Base-by-base conservation (phyloP, 2,888 invertebrate genomes). In the Lycophotia porphyrea region DNA sequence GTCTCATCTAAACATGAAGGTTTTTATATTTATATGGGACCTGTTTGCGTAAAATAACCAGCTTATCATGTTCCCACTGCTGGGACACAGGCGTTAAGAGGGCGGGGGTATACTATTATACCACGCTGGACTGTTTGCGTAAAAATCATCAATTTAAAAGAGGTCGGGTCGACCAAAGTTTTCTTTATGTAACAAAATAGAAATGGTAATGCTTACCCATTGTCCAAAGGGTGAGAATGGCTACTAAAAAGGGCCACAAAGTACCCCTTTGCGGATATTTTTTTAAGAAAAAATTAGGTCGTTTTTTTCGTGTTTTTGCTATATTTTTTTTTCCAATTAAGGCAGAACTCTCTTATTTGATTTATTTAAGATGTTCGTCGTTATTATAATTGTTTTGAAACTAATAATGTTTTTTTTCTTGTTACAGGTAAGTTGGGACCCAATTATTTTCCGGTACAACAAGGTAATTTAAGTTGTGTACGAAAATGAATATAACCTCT, bases 371-470 rank as follows among this genome's bases (percentile, higher is more conserved):
- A 13, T 24, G 0, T 47, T 27, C 27, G 0, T 24, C 3, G 31
- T n/a, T 34, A 8, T 15, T 47, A 24, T 47, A 27, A 31, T 3
- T 36, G 27, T 34, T 52, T 76, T 27, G 11, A 2, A 9, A 74
- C 21, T 81, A 60, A 81, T 60, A 5, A 42, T 81, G 1, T 81
- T 0, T 58, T 81, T 58, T 64, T 84, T 21, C n/a, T 81, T 84
- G 60, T 81, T 81, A 27, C 81, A 81, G 81, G 81, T 81, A 81
- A 81, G 81, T 81, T 47, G 70, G 27, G 15, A 49, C 5, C 49
- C 47, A 42, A 9, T 34, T 39, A 8, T 1, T 27, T 64, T 24
- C 58, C 24, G 24, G 58, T 79, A 44, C 21, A 0, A 4, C 52
- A 69, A 78, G 79, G 83, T 78, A 83, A 77, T 60, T 49, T 68